Evolutionary conservation across 2,888 invertebrate species (phyloP), one percentile per base, ranked within the genome.

Genomic region (Polymixis lichenea): DNA sequence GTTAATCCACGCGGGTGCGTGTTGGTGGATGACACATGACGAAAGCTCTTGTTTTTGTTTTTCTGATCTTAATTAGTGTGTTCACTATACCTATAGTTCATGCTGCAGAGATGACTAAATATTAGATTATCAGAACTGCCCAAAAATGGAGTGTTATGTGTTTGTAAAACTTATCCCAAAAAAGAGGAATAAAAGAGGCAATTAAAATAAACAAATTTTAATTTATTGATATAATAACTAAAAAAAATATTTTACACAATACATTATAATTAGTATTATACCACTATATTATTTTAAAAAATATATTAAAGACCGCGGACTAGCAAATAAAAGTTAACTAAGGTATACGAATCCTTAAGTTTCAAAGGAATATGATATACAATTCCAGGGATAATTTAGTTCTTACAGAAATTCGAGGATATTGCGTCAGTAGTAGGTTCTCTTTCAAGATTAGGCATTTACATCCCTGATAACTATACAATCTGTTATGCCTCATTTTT

Each of bases 211-310:
- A 96, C 96, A 96, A 96, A 96, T 95, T 96, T 96, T 95, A 96
- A 96, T 96, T 96, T 96, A 96, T 96, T 96, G 96, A 95, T 96
- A 94, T 95, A 95, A 95, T 95, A 95, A 95, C 93, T 93, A 94
- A 95, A 95, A 95, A 95, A 95, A 95, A 95, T 95, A 95, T 95
- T 95, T 95, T 96, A 95, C 96, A 96, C 95, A 95, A 95, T 95
- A 96, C 95, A 95, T 95, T 95, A 95, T 95, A 95, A 95, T 96
- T 96, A 96, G 96, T 96, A 94, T 95, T 96, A 96, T 95, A 96
- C 95, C 91, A 92, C 96, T 96, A 96, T 95, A 95, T 95, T 95
- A 95, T 94, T 92, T 95, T 95, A 83, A 84, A 86, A 93, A 95
- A 96, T 95, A 95, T 95, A 96, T 94, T 92, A 94, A 94, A 95